Evolutionary conservation across 2,113 vertebrate species (phyloP).

Genomic region (Xenopus laevis): DNA sequence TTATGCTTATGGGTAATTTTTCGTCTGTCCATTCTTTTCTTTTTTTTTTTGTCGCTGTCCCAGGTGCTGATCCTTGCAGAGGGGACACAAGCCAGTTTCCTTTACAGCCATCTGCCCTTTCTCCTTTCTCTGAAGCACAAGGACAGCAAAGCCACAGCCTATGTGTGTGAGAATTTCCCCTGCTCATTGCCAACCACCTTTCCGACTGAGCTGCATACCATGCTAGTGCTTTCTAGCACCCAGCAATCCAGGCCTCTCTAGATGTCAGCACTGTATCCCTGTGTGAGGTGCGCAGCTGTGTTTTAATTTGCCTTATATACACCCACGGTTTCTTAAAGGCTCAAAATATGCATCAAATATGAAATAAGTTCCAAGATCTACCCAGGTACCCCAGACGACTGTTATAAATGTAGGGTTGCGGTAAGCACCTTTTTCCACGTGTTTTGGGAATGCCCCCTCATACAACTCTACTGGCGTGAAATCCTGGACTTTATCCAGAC

Average conservation of each 20-base stretch:
- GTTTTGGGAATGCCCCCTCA: too few species aligned
- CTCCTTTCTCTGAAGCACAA: conserved; percentile 69
- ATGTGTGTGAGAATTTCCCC: conserved; percentile 79
- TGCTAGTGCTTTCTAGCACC: neutral
- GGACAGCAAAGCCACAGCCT: conserved; percentile 75
- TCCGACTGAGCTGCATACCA: conserved; percentile 57
- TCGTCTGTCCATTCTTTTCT: neutral
- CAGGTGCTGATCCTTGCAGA: conserved; percentile 84
- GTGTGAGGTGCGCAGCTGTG: neutral
- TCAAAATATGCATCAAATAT: too few species aligned
- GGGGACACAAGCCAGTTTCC: conserved; percentile 67
- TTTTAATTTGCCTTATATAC: too few species aligned
- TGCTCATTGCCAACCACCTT: conserved; percentile 83
- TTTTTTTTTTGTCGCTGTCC: neutral
- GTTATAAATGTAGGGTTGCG: too few species aligned
- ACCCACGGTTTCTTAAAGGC: too few species aligned
- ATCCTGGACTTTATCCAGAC: too few species aligned
- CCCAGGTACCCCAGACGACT: too few species aligned
- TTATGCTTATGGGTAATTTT: too few species aligned
- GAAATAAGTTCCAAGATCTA: too few species aligned
- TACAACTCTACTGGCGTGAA: too few species aligned
- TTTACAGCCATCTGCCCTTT: conserved; percentile 74
- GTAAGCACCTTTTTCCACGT: too few species aligned
- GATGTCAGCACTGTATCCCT: conserved; percentile 8
- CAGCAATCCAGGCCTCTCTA: conserved; percentile 19